Evolutionary conservation across 1,140 invertebrate genomes (phyloP).

Genomic region (Atta cephalotes): DNA sequence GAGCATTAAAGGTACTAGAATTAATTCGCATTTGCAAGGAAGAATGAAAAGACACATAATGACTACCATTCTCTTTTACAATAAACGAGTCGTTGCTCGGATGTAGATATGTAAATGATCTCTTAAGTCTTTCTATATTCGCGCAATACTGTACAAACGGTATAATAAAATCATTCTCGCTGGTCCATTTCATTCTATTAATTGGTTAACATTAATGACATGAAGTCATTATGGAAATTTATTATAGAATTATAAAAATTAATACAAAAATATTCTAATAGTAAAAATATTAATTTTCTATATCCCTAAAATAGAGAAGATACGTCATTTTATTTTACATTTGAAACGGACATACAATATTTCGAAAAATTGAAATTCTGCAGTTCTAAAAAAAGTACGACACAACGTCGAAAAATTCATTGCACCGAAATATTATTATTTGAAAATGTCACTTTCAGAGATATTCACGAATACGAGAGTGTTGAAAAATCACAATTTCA

Average conservation of each 20-base stretch:
- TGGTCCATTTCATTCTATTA: not conserved
- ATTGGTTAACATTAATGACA: not conserved
- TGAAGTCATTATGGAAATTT: too few species aligned
- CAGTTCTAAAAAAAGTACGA: not conserved
- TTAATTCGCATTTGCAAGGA: constrained; percentile 39
- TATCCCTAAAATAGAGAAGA: not conserved
- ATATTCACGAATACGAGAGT: not conserved
- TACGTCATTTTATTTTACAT: constrained; percentile 34
- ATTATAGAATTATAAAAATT: constrained; percentile 12
- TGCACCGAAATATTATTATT: constrained; percentile 58
- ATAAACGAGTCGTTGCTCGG: not conserved
- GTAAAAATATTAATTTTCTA: constrained; percentile 9
- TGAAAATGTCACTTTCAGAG: constrained; percentile 44
- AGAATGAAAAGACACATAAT: constrained; percentile 9
- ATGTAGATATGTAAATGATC: constrained; percentile 41
- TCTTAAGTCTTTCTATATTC: not conserved
- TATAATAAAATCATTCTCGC: not conserved
- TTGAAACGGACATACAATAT: not conserved
- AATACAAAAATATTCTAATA: not conserved
- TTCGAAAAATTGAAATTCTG: constrained; percentile 33
- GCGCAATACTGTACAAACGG: not conserved
- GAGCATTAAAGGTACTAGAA: constrained; percentile 26
- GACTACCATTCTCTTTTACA: not conserved
- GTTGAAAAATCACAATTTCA: constrained; percentile 7
- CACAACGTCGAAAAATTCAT: constrained; percentile 45